Evolutionary conservation across 2,113 vertebrate species (phyloP).

Genomic region (Dendrocopos noguchii): DNA sequence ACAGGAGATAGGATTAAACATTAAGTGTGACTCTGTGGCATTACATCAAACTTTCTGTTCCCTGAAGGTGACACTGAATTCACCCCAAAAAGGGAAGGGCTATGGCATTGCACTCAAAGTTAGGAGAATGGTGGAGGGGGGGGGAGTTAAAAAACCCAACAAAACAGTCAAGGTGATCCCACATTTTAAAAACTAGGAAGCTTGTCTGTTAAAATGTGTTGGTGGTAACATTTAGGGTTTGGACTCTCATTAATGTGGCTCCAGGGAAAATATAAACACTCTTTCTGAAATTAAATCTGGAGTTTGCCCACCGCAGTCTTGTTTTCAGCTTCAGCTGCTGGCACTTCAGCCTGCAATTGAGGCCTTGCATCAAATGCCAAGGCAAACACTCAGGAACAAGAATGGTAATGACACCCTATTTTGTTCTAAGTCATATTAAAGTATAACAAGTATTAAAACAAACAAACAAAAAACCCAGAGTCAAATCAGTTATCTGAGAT

Average conservation of each 20-base stretch:
- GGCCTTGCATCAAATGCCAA: conserved; percentile 68
- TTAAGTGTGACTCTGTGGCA: neutral
- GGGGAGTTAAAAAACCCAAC: neutral
- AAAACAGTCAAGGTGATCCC: conserved; percentile 38
- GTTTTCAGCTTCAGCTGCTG: conserved; percentile 60
- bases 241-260: conserved; percentile 60
- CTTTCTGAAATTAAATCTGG: conserved; percentile 65
- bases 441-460: conserved; percentile 24
- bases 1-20: neutral
- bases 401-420: conserved; percentile 63
- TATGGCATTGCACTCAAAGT: conserved; percentile 3
- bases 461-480: neutral
- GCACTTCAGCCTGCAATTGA: conserved; percentile 56
- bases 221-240: conserved; percentile 64
- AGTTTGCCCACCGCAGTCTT: conserved; percentile 64
- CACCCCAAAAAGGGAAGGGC: neutral
- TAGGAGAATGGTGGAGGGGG: neutral
- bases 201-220: conserved; percentile 49
- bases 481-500: neutral
- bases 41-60: neutral
- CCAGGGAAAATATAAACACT: conserved; percentile 74
- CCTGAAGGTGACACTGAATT: neutral
- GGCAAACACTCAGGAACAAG: conserved; percentile 67
- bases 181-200: conserved; percentile 50
- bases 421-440: conserved; percentile 65